Percentiles rank a stretch among this genome's conserved stretches.
phyloP scores from a whole-genome alignment of 2,797 vertebrate genomes.

The Halcyon leucocephala region DNA sequence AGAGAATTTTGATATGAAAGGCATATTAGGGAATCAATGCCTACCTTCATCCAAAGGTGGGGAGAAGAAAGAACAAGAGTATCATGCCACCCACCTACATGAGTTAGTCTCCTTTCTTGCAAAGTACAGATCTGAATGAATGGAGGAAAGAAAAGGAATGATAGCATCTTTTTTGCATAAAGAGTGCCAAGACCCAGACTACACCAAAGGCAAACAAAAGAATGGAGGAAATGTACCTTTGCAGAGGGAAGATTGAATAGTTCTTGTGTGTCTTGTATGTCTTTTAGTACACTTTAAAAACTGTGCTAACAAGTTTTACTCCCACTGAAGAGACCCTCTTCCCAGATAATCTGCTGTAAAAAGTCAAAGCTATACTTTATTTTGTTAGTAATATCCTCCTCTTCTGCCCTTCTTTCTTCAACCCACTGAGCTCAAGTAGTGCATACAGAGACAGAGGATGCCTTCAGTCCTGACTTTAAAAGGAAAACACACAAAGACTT shows the following conservation, averaged over 20 bases:
- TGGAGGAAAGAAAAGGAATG: not conserved
- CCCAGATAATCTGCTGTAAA: conserved; percentile 5
- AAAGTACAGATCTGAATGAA: not conserved
- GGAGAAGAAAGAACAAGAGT: not conserved
- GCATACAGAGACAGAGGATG: not conserved
- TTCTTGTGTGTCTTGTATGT: not conserved
- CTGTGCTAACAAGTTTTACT: not conserved
- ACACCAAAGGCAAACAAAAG: not conserved
- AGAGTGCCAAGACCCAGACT: not conserved
- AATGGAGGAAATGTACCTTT: not conserved
- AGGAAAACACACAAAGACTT: not conserved
- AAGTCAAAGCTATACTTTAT: not conserved
- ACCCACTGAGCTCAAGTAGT: not conserved
- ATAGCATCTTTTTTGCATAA: not conserved
- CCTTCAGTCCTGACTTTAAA: conserved; percentile 19
- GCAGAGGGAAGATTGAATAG: not conserved
- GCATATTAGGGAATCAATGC: not conserved
- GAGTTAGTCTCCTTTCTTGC: not conserved
- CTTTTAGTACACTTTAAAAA: not conserved
- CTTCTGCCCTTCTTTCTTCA: not conserved
- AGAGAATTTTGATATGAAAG: not conserved
- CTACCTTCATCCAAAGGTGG: not conserved
- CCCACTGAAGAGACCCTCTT: not conserved
- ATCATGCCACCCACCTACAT: not conserved
- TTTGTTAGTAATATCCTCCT: not conserved